A percentile compares a stretch with the other conserved stretches of the same genome.
Conservation (phyloP, 2,888 invertebrate species). For the Brachynemurus nebulosus region DNA sequence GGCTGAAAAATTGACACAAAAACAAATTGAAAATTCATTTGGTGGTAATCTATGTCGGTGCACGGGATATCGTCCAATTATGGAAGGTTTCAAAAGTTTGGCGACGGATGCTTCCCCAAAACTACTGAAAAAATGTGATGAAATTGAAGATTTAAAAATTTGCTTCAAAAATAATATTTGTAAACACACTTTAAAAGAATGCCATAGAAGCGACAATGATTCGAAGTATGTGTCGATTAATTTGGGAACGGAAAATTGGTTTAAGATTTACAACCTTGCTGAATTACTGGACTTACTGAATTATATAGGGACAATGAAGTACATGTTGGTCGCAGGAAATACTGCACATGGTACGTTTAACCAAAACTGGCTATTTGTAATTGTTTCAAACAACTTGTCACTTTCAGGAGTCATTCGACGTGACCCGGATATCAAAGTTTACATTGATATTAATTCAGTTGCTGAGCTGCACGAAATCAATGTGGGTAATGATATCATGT, state of each 20-base stretch:
- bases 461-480: conserved; percentile 37
- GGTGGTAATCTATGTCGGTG: conserved; percentile 61
- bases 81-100: conserved; percentile 48
- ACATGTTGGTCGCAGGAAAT: conserved; percentile 56
- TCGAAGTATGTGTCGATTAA: conserved; percentile 25
- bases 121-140: conserved; percentile 24
- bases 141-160: conserved; percentile 31
- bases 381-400: not conserved
- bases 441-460: conserved; percentile 49
- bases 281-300: conserved; percentile 42
- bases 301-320: conserved; percentile 33
- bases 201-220: not conserved
- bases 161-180: not conserved
- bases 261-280: conserved; percentile 38
- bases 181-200: not conserved
- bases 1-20: conserved; percentile 35
- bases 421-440: conserved; percentile 33
- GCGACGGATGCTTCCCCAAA: conserved; percentile 35
- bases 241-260: conserved; percentile 35
- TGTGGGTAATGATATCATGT: conserved; percentile 32
- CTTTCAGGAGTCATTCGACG: conserved; percentile 33
- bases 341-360: conserved; percentile 50
- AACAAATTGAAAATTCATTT: conserved; percentile 52
- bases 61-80: conserved; percentile 50
- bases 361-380: not conserved